These are phyloP conservation scores for Dolichoris vasculosae DNA, from an alignment of 1,140 invertebrate genomes.

Conservation along the genomic window DNA sequence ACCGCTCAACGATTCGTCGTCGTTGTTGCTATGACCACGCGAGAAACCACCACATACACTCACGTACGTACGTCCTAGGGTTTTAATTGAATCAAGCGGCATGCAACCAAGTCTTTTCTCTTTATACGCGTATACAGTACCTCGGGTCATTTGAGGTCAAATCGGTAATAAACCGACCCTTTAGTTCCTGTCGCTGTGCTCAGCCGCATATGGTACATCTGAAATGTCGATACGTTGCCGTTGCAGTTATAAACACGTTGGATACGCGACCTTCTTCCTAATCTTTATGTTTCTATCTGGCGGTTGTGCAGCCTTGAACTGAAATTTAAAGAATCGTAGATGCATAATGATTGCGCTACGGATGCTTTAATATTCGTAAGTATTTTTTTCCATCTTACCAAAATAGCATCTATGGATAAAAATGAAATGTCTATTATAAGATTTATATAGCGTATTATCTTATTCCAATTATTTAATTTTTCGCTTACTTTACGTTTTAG, in stretches of 20 bases:
- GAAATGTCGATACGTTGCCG: background rate
- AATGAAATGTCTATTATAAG: too few relatives aligned
- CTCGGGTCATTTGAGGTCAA: conserved; percentile 68
- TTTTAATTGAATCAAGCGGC: conserved; percentile 69
- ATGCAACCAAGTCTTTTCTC: conserved; percentile 63
- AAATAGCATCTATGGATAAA: too few relatives aligned
- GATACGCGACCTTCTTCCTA: background rate
- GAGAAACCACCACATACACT: conserved; percentile 30
- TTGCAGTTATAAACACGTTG: background rate
- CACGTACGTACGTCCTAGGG: conserved; percentile 59
- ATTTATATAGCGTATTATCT: too few relatives aligned
- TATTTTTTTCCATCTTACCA: too few relatives aligned
- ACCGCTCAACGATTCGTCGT: background rate
- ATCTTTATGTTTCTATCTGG: background rate
- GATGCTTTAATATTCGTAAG: background rate
- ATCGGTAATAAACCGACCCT: conserved; percentile 67
- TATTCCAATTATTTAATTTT: too few relatives aligned
- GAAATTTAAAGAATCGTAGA: background rate
- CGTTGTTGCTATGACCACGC: background rate
- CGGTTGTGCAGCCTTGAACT: background rate
- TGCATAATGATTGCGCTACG: background rate
- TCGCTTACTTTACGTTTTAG: background rate
- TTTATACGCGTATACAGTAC: conserved; percentile 56
- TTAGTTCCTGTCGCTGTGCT: conserved; percentile 56
- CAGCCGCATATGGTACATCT: too few relatives aligned